phyloP scores from a whole-genome alignment of 2,113 vertebrate genomes.

The Corvus moneduloides region DNA sequence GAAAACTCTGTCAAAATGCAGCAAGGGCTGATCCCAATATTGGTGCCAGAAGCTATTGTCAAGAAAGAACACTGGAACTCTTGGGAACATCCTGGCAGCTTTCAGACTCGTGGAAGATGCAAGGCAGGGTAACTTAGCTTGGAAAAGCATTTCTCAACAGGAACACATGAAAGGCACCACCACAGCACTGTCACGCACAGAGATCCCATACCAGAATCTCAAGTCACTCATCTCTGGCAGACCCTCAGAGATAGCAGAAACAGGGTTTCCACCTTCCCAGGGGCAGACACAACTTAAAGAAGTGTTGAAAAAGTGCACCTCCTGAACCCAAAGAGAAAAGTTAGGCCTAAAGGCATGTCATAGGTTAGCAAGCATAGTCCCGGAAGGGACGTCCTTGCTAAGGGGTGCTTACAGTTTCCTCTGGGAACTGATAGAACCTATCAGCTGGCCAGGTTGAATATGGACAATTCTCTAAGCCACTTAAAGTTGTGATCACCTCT shows the following conservation, averaged over 20 bases:
- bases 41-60: neutral
- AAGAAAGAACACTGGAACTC: neutral
- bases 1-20: neutral
- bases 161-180: accelerated
- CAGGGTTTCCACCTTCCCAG: neutral
- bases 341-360: neutral
- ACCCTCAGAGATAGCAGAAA: neutral
- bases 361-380: no score
- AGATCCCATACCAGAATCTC: neutral
- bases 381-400: no score
- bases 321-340: neutral
- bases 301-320: neutral
- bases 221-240: neutral
- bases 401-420: no score
- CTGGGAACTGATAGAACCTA: no score
- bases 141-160: neutral
- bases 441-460: no score
- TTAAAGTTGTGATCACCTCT: no score
- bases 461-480: no score
- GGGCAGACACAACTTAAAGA: neutral
- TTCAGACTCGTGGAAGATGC: neutral
- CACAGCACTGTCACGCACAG: accelerated
- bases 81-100: neutral
- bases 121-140: neutral
- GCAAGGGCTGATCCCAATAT: neutral